These are phyloP conservation scores for Heterotis niloticus DNA, from an alignment of 2,113 vertebrate species.

Conservation along the genomic window DNA sequence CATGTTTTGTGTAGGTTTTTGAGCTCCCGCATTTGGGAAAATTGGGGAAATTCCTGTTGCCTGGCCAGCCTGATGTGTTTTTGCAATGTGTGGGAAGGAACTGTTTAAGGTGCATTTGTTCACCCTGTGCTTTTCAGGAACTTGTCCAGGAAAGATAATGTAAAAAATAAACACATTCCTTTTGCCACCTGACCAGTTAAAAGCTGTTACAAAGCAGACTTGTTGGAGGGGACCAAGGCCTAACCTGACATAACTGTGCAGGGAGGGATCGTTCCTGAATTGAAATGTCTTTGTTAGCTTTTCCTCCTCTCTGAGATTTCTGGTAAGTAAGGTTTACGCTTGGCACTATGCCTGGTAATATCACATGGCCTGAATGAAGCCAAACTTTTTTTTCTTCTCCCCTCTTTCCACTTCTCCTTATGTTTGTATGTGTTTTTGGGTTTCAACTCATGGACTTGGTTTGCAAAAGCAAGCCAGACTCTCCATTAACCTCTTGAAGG, in stretches of 20 bases:
- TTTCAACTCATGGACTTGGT: slow-evolving; percentile 2
- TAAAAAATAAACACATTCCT: slow-evolving; percentile 7
- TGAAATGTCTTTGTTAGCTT: not conserved
- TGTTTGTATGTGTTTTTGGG: not conserved
- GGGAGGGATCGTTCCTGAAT: not conserved
- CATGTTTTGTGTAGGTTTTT: not conserved
- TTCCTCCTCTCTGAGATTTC: slow-evolving; percentile 15
- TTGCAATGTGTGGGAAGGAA: slow-evolving; percentile 8
- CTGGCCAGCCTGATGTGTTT: not conserved
- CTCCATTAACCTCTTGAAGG: slow-evolving; percentile 16
- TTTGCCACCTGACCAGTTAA: not conserved
- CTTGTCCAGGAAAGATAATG: not conserved
- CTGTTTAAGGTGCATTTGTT: not conserved
- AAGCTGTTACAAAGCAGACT: not conserved
- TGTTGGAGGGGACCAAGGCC: not conserved
- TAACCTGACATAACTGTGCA: not conserved
- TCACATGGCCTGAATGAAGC: slow-evolving; percentile 8
- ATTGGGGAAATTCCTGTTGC: not conserved
- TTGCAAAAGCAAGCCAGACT: slow-evolving; percentile 7
- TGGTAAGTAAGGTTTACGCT: slow-evolving; percentile 21
- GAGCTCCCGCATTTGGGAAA: not conserved
- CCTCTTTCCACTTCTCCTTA: not conserved
- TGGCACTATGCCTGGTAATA: slow-evolving; percentile 15
- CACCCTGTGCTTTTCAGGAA: slow-evolving; percentile 7
- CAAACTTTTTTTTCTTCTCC: not conserved